Evolutionary conservation across 2,888 invertebrate genomes (phyloP).

Genomic region (Linnaemya vulpina): DNA sequence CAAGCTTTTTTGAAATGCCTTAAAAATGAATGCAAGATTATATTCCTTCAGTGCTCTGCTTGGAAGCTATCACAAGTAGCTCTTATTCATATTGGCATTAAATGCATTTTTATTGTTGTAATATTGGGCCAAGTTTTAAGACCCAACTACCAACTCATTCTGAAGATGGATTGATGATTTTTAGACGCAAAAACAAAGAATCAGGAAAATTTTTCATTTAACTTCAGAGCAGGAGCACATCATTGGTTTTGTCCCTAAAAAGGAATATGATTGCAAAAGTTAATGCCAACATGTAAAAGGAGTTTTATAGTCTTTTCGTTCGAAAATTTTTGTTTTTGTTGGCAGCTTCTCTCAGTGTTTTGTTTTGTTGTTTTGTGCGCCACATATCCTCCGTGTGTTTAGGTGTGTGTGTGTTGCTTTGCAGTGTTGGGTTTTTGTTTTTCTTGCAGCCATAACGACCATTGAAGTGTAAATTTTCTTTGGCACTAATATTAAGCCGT

Average conservation of each 20-base stretch:
- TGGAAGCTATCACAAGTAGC: background rate
- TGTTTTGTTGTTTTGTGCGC: no score
- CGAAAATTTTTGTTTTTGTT: conserved; percentile 18
- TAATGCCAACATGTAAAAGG: conserved; percentile 56
- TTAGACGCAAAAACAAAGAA: conserved; percentile 19
- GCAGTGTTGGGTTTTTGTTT: conserved; percentile 39
- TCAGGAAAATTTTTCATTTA: conserved; percentile 37
- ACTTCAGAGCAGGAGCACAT: conserved; percentile 45
- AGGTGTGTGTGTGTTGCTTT: background rate
- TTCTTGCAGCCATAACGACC: conserved; percentile 60
- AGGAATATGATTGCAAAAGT: conserved; percentile 49
- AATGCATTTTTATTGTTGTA: conserved; percentile 44
- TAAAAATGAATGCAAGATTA: background rate
- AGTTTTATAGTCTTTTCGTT: conserved; percentile 58
- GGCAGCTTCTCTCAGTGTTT: conserved; percentile 18
- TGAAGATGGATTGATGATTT: conserved; percentile 46
- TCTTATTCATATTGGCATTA: conserved; percentile 12
- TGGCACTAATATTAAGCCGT: conserved; percentile 57
- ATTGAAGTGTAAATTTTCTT: conserved; percentile 71
- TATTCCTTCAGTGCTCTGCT: background rate
- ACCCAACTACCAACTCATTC: background rate
- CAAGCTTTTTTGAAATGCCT: background rate
- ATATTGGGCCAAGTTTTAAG: conserved; percentile 55
- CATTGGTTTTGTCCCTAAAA: conserved; percentile 50
- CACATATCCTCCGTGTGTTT: background rate